phyloP scores from a whole-genome alignment of 2,797 vertebrate species.

The Acanthurus leucopareius region DNA sequence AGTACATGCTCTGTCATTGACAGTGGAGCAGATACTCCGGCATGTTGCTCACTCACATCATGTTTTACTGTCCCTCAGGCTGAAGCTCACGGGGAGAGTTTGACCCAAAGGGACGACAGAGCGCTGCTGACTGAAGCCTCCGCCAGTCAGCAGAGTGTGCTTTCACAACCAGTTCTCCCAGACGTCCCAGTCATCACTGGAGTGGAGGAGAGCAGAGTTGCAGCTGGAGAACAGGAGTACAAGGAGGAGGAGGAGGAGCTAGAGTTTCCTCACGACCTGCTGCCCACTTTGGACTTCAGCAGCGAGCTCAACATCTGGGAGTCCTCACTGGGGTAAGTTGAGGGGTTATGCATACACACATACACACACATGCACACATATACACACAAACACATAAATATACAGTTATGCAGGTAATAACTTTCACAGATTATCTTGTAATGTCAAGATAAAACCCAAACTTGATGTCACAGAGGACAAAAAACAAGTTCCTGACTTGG shows the following conservation, averaged over 20 bases:
- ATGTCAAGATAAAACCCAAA: not conserved
- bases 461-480: not conserved
- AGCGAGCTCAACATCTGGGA: conserved; percentile 87
- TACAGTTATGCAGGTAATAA: not conserved
- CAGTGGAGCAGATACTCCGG: conserved; percentile 5
- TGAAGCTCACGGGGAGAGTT: conserved; percentile 65
- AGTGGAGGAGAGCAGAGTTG: conserved; percentile 64
- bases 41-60: not conserved
- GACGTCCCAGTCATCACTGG: conserved; percentile 74
- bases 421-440: not conserved
- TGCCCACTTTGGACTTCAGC: conserved; percentile 88
- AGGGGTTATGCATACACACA: conserved; percentile 1
- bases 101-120: conserved; percentile 55
- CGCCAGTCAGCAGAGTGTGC: conserved; percentile 61
- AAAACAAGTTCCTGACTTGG: conserved; percentile 2
- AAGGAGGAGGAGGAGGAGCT: conserved; percentile 76
- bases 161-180: conserved; percentile 60
- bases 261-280: conserved; percentile 88
- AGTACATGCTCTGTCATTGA: conserved; percentile 24
- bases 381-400: not conserved
- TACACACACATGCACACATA: not conserved
- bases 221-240: conserved; percentile 60
- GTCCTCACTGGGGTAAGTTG: conserved; percentile 82
- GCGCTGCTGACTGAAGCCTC: conserved; percentile 52
- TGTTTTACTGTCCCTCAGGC: conserved; percentile 65